A percentile compares a stretch with the other conserved stretches of the same genome.
Evolutionary conservation across 2,797 vertebrate genomes (phyloP).

Genomic region (Enteromius unitaeniatus): DNA sequence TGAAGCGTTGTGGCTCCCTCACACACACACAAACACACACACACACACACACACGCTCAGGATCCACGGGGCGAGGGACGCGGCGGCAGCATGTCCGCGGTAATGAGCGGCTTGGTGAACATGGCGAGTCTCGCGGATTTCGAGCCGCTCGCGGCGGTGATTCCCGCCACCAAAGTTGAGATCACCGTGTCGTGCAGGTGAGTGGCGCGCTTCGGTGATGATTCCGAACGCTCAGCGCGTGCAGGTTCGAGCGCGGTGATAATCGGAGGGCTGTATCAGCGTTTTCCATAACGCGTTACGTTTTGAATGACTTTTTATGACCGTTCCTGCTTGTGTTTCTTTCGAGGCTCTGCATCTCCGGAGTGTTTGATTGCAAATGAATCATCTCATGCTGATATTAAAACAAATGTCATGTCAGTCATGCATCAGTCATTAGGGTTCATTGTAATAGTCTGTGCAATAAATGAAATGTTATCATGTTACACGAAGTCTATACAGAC

Average conservation of each 20-base stretch:
- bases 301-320: not conserved
- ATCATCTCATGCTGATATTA: not conserved
- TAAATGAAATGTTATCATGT: not conserved
- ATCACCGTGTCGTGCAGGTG: slow-evolving; percentile 94
- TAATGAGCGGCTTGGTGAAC: slow-evolving; percentile 75
- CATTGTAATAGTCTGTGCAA: not conserved
- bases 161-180: slow-evolving; percentile 97
- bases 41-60: slow-evolving; percentile 29
- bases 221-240: not conserved
- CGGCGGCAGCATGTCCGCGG: slow-evolving; percentile 28
- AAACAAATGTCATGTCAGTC: not conserved
- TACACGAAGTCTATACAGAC: not conserved
- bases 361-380: slow-evolving; percentile 5
- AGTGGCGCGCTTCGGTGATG: slow-evolving; percentile 64
- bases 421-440: not conserved
- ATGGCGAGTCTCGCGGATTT: slow-evolving; percentile 90
- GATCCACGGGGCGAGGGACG: slow-evolving; percentile 33
- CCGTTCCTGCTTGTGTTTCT: not conserved
- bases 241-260: not conserved
- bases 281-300: not conserved
- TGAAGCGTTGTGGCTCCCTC: slow-evolving; percentile 39
- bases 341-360: no score
- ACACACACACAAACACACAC: slow-evolving; percentile 2
- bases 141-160: slow-evolving; percentile 87
- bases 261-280: not conserved